Base-by-base conservation (phyloP, 2,113 vertebrate genomes). In the Aptenodytes patagonicus region DNA sequence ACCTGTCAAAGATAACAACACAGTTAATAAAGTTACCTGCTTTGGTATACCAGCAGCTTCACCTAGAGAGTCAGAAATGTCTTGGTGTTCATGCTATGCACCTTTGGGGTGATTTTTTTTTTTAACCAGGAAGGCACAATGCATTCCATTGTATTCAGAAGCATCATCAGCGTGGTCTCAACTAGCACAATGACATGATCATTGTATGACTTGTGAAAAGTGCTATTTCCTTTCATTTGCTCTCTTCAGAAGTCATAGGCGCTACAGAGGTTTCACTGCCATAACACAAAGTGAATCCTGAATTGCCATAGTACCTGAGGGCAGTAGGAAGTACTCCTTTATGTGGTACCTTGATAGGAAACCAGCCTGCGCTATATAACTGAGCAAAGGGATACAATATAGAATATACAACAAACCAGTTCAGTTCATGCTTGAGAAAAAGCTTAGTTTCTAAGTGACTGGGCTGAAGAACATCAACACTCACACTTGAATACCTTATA, bases 401-500 rank as follows among this genome's bases (percentile, higher is more conserved):
- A 93, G 93, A 97, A 97, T 46, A 86, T 70, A 87, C 38, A 95
- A 72, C 34, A 87, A 97, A 96, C 19, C 92, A 89, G 92, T 89
- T 95, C 95, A 94, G 89, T 55, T 96, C 85, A 72, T 52, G 80
- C 72, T 89, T 97, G 87, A 97, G 72, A 95, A 96, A 93, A 93
- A 97, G 47, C 81, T 88, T 86, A 31, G 51, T 94, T 97, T 93
- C 72, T 96, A 97, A 96, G 86, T 94, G 97, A 90, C 76, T 96
- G 87, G 24, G 34, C n/a, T 94, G 83, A 75, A 97, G 96, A 95
- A 88, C 36, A 40, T 81, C 49, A 97, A 72, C 62, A 84, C 8
- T 86, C 80, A 86, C 77, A 94, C 58, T 96, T 94, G 71, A 97
- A 95, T 78, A 89, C 69, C 75, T 89, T 95, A 94, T 85, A 94